Percentiles rank a stretch among this genome's conserved stretches.
Evolutionary conservation across 2,888 invertebrate genomes (phyloP).

Genomic region (Torymus aiolomorphi): DNA sequence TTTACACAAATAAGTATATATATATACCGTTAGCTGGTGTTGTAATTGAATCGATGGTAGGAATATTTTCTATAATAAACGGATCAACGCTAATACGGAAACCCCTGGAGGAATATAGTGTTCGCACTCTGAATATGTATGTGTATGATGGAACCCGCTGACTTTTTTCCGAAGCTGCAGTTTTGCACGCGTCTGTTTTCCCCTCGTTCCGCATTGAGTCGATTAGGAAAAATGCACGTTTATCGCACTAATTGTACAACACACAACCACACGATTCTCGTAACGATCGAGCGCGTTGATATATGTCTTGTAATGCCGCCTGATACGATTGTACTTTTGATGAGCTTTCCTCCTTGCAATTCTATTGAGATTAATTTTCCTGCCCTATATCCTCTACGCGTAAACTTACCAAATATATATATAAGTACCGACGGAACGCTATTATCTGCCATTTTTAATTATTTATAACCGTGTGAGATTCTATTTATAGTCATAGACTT

Average conservation of each 20-base stretch:
- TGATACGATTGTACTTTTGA: too few relatives aligned
- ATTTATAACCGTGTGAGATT: too few relatives aligned
- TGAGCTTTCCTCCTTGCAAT: too few relatives aligned
- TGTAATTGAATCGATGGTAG: slow-evolving; percentile 37
- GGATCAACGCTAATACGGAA: slow-evolving; percentile 14
- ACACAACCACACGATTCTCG: background rate
- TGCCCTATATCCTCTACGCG: too few relatives aligned
- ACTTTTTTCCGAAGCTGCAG: background rate
- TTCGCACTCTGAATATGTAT: slow-evolving; percentile 29
- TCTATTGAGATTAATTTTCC: too few relatives aligned
- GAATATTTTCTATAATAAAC: slow-evolving; percentile 51
- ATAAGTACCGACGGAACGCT: too few relatives aligned
- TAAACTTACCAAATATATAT: too few relatives aligned
- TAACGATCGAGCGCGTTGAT: slow-evolving; percentile 14
- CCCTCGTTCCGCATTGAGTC: background rate
- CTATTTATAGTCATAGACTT: too few relatives aligned
- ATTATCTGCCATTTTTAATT: too few relatives aligned
- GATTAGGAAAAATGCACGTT: slow-evolving; percentile 11
- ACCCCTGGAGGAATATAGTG: background rate
- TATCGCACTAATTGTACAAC: slow-evolving; percentile 8
- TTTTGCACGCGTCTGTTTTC: background rate
- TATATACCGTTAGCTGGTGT: background rate
- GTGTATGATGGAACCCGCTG: slow-evolving; percentile 27
- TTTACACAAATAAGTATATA: too few relatives aligned
- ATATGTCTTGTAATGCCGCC: background rate